phyloP scores from a whole-genome alignment of 92 coral and sea anemone genomes.

The Bergia puertoricense region DNA sequence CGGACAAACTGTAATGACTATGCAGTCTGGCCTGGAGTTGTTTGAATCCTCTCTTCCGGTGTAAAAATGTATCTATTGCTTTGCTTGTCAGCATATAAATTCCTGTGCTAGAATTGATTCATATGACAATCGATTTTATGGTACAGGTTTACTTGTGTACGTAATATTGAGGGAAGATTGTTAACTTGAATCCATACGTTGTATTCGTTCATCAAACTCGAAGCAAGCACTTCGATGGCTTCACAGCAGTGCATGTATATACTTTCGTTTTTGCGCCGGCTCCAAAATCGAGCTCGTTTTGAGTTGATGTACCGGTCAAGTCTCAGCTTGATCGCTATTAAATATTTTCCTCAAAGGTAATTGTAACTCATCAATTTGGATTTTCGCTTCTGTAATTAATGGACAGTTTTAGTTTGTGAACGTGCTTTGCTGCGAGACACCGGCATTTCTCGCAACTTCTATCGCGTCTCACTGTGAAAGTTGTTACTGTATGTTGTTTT shows the following conservation, averaged over 20 bases:
- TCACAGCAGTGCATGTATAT: too few species aligned
- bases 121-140: neutral
- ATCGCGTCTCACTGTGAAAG: neutral
- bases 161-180: neutral
- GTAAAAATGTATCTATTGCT: neutral
- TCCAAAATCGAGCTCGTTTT: neutral
- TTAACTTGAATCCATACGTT: neutral
- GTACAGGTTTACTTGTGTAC: neutral
- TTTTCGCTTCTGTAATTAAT: neutral
- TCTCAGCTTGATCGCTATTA: neutral
- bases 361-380: neutral
- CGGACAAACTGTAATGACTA: constrained; percentile 21
- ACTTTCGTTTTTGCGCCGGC: neutral
- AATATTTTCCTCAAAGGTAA: neutral
- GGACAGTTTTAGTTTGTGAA: neutral
- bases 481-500: neutral
- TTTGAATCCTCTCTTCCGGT: constrained; percentile 40
- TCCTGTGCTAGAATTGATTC: neutral
- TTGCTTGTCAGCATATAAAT: constrained; percentile 19
- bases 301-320: neutral
- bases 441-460: constrained; percentile 2
- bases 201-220: neutral
- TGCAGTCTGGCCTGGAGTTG: constrained; percentile 9
- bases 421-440: neutral
- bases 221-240: neutral